Base-by-base conservation (phyloP, 2,797 vertebrate species). In the Sebastes matsubarae region DNA sequence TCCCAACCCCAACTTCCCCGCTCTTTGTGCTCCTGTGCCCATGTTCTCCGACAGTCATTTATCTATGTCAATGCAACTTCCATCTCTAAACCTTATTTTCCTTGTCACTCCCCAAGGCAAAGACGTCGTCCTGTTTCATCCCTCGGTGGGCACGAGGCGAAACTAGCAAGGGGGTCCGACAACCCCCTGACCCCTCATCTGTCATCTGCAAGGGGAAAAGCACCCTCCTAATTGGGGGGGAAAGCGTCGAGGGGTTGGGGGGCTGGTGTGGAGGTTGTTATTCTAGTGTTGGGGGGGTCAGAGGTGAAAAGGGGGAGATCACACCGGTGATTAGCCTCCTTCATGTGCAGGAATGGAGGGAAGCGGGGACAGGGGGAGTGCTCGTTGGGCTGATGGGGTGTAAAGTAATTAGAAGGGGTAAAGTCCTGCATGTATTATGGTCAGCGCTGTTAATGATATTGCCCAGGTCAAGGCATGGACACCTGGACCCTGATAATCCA, bases 101-200 rank as follows among this genome's bases (percentile, higher is more conserved):
- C 66, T 65, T 63, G 81, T 87, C 89, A 64, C 71, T 92, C 85
- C 86, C 86, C 66, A 72, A 86, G 82, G 86, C 73, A 63, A 72
- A 68, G 77, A 85, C 64, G 78, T 90, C 88, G 85, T 88, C 69
- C 82, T 72, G 88, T 91, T 94, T 88, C 89, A 87, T 92, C 90
- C 87, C 68, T 81, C 55, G 13, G 68, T 83, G 85, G 88, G 82
- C 86, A 90, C 46, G 6, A 68, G 79, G 81, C 87, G 79, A 90
- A 88, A 82, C 92, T 74, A 92, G 88, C 92, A 90, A 94, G 93
- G 93, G 88, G 93, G 93, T 93, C 92, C 54, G 85, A 86, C 88
- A 93, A 88, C 93, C 91, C 81, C 64, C 77, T 93, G 93, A 95
- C 94, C 94, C 86, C 91, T 92, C 93, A 95, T 95, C 94, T 94